phyloP scores from a whole-genome alignment of 2,888 invertebrate genomes.

The Spisula solida region DNA sequence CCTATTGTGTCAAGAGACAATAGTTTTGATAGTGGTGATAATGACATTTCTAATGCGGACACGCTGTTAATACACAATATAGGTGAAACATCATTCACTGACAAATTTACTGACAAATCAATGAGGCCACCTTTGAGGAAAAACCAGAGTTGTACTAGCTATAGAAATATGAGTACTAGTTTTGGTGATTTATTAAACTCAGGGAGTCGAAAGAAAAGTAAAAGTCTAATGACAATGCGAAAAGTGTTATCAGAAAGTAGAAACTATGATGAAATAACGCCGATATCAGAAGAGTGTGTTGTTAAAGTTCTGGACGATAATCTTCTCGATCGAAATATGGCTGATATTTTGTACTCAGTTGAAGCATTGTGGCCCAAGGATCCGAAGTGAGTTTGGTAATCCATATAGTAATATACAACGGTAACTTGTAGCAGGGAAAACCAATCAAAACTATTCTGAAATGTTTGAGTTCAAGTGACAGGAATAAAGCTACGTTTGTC shows the following conservation, averaged over 20 bases:
- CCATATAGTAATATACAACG: too few species aligned
- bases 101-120: slow-evolving; percentile 35
- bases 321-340: slow-evolving; percentile 79
- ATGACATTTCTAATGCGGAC: slow-evolving; percentile 43
- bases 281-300: slow-evolving; percentile 63
- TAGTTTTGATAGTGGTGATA: slow-evolving; percentile 61
- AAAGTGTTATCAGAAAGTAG: slow-evolving; percentile 55
- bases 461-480: too few species aligned
- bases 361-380: slow-evolving; percentile 79
- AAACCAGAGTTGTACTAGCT: slow-evolving; percentile 51
- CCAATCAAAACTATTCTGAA: too few species aligned
- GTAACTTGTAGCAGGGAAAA: too few species aligned
- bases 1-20: slow-evolving; percentile 42
- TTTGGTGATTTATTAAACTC: slow-evolving; percentile 66
- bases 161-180: slow-evolving; percentile 65
- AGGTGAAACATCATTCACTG: slow-evolving; percentile 58
- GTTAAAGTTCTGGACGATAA: slow-evolving; percentile 75
- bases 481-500: too few species aligned
- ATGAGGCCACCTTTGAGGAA: slow-evolving; percentile 24
- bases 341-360: slow-evolving; percentile 79
- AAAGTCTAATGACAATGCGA: slow-evolving; percentile 75
- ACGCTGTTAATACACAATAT: slow-evolving; percentile 47
- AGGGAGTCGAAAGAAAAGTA: slow-evolving; percentile 70
- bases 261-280: slow-evolving; percentile 61
- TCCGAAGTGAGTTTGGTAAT: slow-evolving; percentile 23